Evolutionary conservation across 2,113 vertebrate species (phyloP), one percentile per base, ranked within the genome.

Genomic region (Chionodraco myersi): DNA sequence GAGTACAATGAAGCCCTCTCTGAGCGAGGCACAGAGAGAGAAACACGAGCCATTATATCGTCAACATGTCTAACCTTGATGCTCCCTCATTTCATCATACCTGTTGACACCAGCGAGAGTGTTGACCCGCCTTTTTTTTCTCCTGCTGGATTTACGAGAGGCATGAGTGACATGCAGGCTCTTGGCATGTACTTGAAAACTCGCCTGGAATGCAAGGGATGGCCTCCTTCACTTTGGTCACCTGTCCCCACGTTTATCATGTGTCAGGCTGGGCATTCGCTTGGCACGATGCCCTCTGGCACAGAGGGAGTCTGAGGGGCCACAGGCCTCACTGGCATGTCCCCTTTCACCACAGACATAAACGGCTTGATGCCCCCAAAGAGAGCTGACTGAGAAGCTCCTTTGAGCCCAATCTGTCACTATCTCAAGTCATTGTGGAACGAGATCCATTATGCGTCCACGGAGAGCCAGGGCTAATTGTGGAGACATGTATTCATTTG

Each of bases 321-420:
- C 49, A 3, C 69, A 11, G 61, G 52, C 72, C 23, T 69, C 59
- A 34, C 44, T 66, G 56, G 61, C 71, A 80, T 57, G 77, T 83
- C 64, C 67, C 53, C 30, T 53, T 77, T 57, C 56, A 75, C 56
- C 68, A 21, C 51, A 65, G 65, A 78, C 64, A 59, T 51, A 78
- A 45, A 75, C 21, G 21, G 41, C 2, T 21, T 47, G 89, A 90
- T 87, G 89, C 78, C 83, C 91, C 90, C 92, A 86, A 80, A 88
- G 90, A 88, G 89, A 88, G 86, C 26, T 51, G 70, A 51, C 61
- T 77, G 56, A 82, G 90, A 47, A 72, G 67, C 91, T 84, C 60
- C 77, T 94, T 94, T 93, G 92, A 92, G 90, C 71, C 45, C 85
- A 67, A 61, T 88, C 89, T 90, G 82, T 94, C 89, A 79, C 84